Conservation (phyloP, 2,888 invertebrate genomes). For the Ophion costatus region DNA sequence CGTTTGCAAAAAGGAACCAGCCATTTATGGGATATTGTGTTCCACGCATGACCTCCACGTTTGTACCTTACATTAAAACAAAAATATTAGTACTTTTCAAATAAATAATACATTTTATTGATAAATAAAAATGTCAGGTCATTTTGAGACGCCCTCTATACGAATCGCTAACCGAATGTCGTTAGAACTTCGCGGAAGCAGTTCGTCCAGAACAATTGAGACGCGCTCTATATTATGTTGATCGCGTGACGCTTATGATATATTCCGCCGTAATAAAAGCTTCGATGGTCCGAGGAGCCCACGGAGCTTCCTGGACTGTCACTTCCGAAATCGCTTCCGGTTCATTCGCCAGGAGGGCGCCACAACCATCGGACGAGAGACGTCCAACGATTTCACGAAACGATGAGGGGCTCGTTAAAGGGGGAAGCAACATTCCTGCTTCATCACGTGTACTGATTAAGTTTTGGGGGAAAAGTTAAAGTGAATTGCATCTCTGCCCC, state of each 20-base stretch:
- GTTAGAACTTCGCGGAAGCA: too few species aligned
- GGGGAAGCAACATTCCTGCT: conserved; percentile 40
- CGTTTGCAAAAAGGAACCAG: too few species aligned
- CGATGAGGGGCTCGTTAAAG: conserved; percentile 53
- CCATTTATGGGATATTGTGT: too few species aligned
- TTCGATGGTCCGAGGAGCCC: conserved; percentile 24
- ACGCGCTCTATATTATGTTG: conserved; percentile 26
- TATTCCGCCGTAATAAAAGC: conserved; percentile 34
- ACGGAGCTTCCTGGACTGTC: conserved; percentile 36
- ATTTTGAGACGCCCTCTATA: too few species aligned
- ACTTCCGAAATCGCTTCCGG: conserved; percentile 56
- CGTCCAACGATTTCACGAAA: conserved; percentile 42
- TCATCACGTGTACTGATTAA: conserved; percentile 56
- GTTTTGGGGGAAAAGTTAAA: conserved; percentile 46
- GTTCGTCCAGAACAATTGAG: neutral
- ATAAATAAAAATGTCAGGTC: too few species aligned
- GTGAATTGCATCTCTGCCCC: neutral
- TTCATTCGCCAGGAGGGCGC: conserved; percentile 46
- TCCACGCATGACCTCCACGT: too few species aligned
- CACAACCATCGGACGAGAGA: neutral
- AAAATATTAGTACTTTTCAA: too few species aligned
- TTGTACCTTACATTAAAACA: too few species aligned
- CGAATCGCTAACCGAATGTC: too few species aligned
- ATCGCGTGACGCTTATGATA: conserved; percentile 57
- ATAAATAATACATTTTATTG: too few species aligned